Percentiles rank a stretch among this genome's conserved stretches.
Evolutionary conservation across 2,888 invertebrate species (phyloP).

Genomic region (Isoperla grammatica): DNA sequence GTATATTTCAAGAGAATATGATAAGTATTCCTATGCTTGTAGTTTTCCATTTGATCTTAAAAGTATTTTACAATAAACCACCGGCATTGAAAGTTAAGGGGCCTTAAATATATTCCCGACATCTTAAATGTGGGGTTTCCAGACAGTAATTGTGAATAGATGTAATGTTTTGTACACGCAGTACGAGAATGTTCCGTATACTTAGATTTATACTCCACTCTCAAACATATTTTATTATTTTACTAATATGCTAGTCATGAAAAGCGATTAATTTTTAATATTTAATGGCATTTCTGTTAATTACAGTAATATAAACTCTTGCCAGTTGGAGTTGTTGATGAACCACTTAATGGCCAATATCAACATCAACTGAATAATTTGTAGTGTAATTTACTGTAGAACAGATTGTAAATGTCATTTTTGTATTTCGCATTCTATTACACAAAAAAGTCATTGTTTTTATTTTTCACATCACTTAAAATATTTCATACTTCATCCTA

Average conservation of each 20-base stretch:
- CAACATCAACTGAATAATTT: too few species aligned
- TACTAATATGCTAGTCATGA: conserved; percentile 29
- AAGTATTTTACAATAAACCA: too few species aligned
- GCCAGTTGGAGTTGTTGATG: neutral
- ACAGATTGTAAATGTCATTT: neutral
- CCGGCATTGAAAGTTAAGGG: conserved; percentile 9
- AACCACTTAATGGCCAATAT: too few species aligned
- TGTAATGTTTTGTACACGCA: conserved; percentile 4
- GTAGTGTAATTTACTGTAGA: too few species aligned
- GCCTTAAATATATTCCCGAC: conserved; percentile 16
- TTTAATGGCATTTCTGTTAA: conserved; percentile 4
- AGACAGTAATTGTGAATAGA: neutral
- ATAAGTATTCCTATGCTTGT: too few species aligned
- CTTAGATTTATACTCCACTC: conserved; percentile 4
- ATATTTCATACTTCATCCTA: conserved; percentile 21
- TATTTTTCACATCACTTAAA: conserved; percentile 18
- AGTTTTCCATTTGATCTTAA: too few species aligned
- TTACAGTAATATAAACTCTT: neutral
- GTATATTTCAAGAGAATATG: too few species aligned
- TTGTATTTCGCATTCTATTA: conserved; percentile 3
- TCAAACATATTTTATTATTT: conserved; percentile 8
- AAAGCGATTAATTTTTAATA: conserved; percentile 9
- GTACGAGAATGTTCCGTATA: neutral
- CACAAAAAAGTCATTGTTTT: conserved; percentile 7
- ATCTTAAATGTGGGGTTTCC: neutral